Conservation (phyloP, 1,140 invertebrate genomes). For the Chironomus tepperi region DNA sequence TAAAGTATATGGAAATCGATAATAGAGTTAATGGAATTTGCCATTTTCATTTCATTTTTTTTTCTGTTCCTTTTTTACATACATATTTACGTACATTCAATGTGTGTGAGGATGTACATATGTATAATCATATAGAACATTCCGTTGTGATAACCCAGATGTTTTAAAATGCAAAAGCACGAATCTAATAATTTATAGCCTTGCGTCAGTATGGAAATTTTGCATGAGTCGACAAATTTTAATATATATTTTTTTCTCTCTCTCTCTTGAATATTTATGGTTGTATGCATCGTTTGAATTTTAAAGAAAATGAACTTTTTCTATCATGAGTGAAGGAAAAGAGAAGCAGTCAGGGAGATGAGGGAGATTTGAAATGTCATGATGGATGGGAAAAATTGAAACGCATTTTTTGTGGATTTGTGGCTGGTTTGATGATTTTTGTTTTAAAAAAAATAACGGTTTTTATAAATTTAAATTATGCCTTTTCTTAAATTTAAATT, state of each 20-base stretch:
- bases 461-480: too few species aligned
- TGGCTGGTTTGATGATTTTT: too few species aligned
- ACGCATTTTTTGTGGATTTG: too few species aligned
- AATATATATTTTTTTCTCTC: background rate
- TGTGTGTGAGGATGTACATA: background rate
- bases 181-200: slow-evolving; percentile 1
- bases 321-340: background rate
- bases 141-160: slow-evolving; percentile 1
- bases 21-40: background rate
- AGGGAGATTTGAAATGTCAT: background rate
- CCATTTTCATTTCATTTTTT: too few species aligned
- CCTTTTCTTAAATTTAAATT: too few species aligned
- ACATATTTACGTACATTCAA: background rate
- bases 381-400: too few species aligned
- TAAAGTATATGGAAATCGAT: background rate
- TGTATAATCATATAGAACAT: background rate
- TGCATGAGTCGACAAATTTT: slow-evolving; percentile 13
- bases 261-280: background rate
- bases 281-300: slow-evolving; percentile 1
- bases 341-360: background rate
- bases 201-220: slow-evolving; percentile 1
- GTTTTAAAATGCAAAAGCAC: slow-evolving; percentile 8
- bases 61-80: background rate
- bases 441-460: too few species aligned
- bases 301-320: slow-evolving; percentile 15